A percentile compares a stretch with the other conserved stretches of the same genome.
phyloP scores from a whole-genome alignment of 2,888 invertebrate species.

The Eupelmus urozonus region DNA sequence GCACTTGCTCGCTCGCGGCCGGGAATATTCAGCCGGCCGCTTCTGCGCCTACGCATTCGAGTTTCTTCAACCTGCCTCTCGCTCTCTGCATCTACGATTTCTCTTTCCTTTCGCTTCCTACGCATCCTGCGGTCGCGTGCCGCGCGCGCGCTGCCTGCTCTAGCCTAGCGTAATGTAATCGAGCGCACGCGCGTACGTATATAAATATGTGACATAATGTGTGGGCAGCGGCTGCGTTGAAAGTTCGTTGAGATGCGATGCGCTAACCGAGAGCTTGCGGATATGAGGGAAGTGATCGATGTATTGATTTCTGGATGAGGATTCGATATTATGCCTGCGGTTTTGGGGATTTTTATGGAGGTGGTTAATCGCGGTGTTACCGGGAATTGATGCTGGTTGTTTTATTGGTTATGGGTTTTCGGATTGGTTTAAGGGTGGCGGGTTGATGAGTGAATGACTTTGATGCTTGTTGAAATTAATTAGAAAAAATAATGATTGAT shows the following conservation, averaged over 20 bases:
- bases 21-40: neutral
- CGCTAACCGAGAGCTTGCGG: neutral
- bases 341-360: neutral
- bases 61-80: constrained; percentile 64
- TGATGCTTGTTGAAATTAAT: too few species aligned
- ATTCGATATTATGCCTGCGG: too few species aligned
- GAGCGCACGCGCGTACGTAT: too few species aligned
- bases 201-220: constrained; percentile 33
- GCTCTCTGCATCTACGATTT: constrained; percentile 52
- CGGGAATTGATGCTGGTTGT: neutral
- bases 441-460: too few species aligned
- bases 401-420: too few species aligned
- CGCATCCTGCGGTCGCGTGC: constrained; percentile 63
- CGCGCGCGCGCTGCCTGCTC: neutral
- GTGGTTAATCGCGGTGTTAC: constrained; percentile 28
- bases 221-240: constrained; percentile 2
- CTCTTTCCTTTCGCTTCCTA: constrained; percentile 72
- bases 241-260: neutral
- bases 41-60: constrained; percentile 20
- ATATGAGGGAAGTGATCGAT: too few species aligned
- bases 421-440: too few species aligned
- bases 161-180: too few species aligned
- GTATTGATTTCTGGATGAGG: too few species aligned
- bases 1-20: neutral
- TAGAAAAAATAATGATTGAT: too few species aligned